Base-by-base conservation (phyloP, 2,113 vertebrate species). In the Grammomys dolichurus region DNA sequence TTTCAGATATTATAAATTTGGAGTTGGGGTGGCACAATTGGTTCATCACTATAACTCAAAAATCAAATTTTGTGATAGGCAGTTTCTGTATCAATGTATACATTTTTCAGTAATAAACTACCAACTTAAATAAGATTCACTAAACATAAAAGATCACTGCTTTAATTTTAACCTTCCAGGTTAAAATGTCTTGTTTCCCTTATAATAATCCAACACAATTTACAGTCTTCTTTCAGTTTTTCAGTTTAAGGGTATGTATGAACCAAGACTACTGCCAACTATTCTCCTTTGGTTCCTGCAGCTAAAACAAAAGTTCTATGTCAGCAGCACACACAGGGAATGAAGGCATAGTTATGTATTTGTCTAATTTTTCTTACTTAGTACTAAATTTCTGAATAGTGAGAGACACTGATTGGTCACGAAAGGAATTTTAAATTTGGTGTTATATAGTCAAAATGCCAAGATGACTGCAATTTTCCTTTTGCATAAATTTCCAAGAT, bases 331-430 rank as follows among this genome's bases (percentile, higher is more conserved):
- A 95, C 36, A 43, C 0, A 95, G 28, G 28, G 33, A 69, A 65
- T 91, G 93, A 85, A n/a, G 31, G n/a, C 54, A 33, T 7, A 90
- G 43, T 93, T 20, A 48, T 60, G 43, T 20, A 51, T 58, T 51
- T 43, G 17, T 54, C n/a, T 85, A 63, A 65, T n/a, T 51, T 91
- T 84, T 95, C 63, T 43, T 69, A 65, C 36, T 56, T 91, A 77
- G 81, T 51, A 89, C n/a, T 82, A 80, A 91, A 93, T 40, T 80
- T 96, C 89, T 77, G 75, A 86, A 81, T 88, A 51, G 87, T 22
- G 20, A 91, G 20, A 91, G 20, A 90, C 31, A 91, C 16, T 73
- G 46, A 89, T 69, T 82, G 40, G 70, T 86, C 73, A 40, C 12
- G 17, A 58, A 94, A 92, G 77, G 82, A 94, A 96, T 73, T 0